Base-by-base conservation (phyloP, 2,113 vertebrate genomes). In the Sylvietta virens region DNA sequence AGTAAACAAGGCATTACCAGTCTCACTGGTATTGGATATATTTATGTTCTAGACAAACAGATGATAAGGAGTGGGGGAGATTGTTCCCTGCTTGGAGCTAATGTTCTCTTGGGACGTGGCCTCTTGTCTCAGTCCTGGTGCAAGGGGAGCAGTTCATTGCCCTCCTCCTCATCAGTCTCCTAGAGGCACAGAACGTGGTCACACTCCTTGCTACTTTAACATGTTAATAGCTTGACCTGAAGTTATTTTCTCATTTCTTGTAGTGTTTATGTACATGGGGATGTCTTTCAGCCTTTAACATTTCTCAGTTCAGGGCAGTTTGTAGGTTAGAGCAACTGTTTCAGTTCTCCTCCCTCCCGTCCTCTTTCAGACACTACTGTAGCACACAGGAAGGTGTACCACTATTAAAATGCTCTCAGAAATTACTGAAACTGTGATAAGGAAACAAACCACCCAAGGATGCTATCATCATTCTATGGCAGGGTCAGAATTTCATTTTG, bases 1-100 rank as follows among this genome's bases (percentile, higher is more conserved):
- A 96, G 40, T 71, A 96, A 96, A 94, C 60, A 90, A 81, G 26
- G 28, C 60, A 86, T 83, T 94, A 88, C 24, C 56, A 92, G 45
- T 48, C 56, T 86, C 67, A 74, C 31, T 91, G 76, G 23, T 88
- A 53, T 12, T 74, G 33, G 79, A 92, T 4, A 3, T 88, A 91
- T 93, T 95, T 91, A 93, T 2, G 3, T 74, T 91, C 23, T 45
- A 76, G 50, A 81, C 73, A 94, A 95, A 94, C 35, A 94, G 50
- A 91, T 62, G 85, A 97, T 92, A 94, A 86, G 44, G 56, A 78
- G 40, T 0, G 28, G 40, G 64, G 58, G 60, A 94, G 82, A 81
- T 1, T 37, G 39, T 31, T 95, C 50, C 35, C 50, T 81, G 81
- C 70, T 69, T 62, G 58, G 42, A 92, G 81, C 66, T 65, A 33